These are phyloP conservation scores for Euthynnus affinis DNA, from an alignment of 2,797 vertebrate species.

Conservation along the genomic window DNA sequence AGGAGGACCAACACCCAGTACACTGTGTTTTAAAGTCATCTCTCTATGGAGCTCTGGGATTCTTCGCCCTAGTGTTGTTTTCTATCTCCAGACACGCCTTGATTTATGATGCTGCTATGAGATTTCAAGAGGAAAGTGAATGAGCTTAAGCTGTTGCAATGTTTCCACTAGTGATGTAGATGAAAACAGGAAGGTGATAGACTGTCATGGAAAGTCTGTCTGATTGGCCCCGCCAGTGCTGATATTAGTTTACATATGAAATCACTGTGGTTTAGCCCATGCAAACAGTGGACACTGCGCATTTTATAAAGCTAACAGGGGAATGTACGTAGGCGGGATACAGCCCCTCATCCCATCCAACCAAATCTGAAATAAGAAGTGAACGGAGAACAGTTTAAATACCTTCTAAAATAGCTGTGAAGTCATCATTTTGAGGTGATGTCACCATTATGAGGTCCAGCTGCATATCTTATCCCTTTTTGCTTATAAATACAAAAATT, in stretches of 20 bases:
- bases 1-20: conserved; percentile 78
- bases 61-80: conserved; percentile 72
- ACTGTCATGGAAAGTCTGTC: conserved; percentile 77
- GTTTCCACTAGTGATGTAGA: conserved; percentile 55
- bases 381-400: conserved; percentile 32
- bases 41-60: conserved; percentile 68
- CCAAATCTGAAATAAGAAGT: conserved; percentile 44
- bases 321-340: conserved; percentile 57
- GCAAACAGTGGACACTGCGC: conserved; percentile 62
- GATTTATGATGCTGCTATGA: conserved; percentile 72
- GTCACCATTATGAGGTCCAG: neutral
- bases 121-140: conserved; percentile 57
- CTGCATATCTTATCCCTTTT: conserved; percentile 8
- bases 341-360: conserved; percentile 3
- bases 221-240: conserved; percentile 38
- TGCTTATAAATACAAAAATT: neutral
- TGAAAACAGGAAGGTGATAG: conserved; percentile 76
- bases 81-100: conserved; percentile 72
- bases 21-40: conserved; percentile 68
- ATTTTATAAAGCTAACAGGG: conserved; percentile 55
- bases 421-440: conserved; percentile 15
- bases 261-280: conserved; percentile 52
- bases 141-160: conserved; percentile 39
- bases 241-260: conserved; percentile 70
- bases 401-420: neutral